Percentiles rank a stretch among this genome's conserved stretches.
Conservation (phyloP, 2,797 vertebrate genomes). For the Enteromius afrohamiltoni region DNA sequence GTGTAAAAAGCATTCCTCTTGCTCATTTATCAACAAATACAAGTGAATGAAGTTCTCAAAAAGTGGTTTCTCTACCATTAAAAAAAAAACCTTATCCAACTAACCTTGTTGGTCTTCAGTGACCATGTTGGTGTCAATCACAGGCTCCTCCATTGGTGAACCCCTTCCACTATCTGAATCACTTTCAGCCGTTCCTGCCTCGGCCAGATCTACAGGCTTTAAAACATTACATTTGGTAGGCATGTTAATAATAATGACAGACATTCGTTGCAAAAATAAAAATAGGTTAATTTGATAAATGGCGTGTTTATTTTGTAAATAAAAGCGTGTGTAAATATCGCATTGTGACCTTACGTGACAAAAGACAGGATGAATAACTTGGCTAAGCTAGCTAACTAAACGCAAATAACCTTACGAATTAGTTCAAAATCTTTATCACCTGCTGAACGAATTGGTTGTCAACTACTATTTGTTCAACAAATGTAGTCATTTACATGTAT, state of each 20-base stretch:
- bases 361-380: not conserved
- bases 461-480: not conserved
- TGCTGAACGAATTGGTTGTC: not conserved
- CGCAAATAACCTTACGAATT: not conserved
- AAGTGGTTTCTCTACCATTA: not conserved
- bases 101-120: slow-evolving; percentile 68
- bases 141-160: slow-evolving; percentile 71
- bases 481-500: not conserved
- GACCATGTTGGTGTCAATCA: slow-evolving; percentile 21
- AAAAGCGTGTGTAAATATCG: not conserved
- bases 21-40: not conserved
- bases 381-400: slow-evolving; percentile 26
- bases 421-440: not conserved
- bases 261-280: not conserved
- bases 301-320: not conserved
- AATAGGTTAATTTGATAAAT: not conserved
- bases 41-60: not conserved
- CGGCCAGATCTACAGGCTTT: slow-evolving; percentile 62
- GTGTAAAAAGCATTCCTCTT: not conserved
- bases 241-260: not conserved
- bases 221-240: not conserved
- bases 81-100: not conserved
- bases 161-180: slow-evolving; percentile 82
- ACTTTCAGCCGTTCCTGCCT: slow-evolving; percentile 60
- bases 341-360: not conserved